These are phyloP conservation scores for Entomobrya multifasciata DNA, from an alignment of 2,888 invertebrate species.

Conservation along the genomic window DNA sequence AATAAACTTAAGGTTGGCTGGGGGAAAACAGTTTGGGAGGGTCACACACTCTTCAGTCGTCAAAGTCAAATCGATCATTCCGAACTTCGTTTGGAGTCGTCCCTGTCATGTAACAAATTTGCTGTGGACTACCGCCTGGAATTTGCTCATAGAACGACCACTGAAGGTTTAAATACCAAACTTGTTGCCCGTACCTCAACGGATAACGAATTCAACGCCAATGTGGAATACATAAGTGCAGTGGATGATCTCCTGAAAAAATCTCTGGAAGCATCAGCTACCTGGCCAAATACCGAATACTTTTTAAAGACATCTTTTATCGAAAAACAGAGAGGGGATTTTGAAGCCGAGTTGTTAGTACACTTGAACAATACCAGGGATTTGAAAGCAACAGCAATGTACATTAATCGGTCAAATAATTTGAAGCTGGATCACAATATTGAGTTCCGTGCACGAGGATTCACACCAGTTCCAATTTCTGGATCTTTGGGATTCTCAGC, in stretches of 20 bases:
- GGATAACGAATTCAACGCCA: slow-evolving; percentile 73
- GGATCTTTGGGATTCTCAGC: slow-evolving; percentile 75
- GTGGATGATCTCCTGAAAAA: slow-evolving; percentile 71
- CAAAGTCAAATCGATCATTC: slow-evolving; percentile 74
- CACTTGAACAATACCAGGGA: slow-evolving; percentile 74
- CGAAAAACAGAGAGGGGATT: slow-evolving; percentile 77
- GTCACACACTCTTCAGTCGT: slow-evolving; percentile 80
- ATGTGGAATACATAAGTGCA: slow-evolving; percentile 70
- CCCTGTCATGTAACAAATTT: slow-evolving; percentile 77
- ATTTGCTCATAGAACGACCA: slow-evolving; percentile 67
- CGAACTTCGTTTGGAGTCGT: slow-evolving; percentile 77
- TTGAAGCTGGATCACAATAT: slow-evolving; percentile 76
- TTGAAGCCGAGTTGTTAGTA: slow-evolving; percentile 75
- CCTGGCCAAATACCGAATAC: slow-evolving; percentile 76
- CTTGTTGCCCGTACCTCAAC: slow-evolving; percentile 65
- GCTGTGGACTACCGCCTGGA: slow-evolving; percentile 79
- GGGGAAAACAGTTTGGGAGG: slow-evolving; percentile 80
- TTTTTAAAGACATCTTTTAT: slow-evolving; percentile 64
- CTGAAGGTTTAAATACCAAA: slow-evolving; percentile 71
- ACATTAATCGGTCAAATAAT: slow-evolving; percentile 77
- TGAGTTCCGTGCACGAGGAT: slow-evolving; percentile 76
- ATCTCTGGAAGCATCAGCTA: slow-evolving; percentile 67
- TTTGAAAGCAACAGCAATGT: slow-evolving; percentile 77
- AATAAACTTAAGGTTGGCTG: slow-evolving; percentile 78
- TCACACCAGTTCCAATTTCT: slow-evolving; percentile 72